Evolutionary conservation across 2,888 invertebrate species (phyloP).

Genomic region (Arctia plantaginis): DNA sequence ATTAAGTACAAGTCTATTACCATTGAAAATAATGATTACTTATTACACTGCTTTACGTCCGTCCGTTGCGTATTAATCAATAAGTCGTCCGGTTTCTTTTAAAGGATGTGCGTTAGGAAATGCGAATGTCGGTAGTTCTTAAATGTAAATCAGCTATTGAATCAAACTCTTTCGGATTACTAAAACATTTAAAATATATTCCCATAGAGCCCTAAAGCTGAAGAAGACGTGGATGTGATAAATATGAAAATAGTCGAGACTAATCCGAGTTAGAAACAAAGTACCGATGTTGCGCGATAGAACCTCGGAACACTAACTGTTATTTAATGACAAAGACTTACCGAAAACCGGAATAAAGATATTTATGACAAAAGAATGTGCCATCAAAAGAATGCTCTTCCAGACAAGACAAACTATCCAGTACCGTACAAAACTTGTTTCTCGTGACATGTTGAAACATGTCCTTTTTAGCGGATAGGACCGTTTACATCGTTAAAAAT

Average conservation of each 20-base stretch:
- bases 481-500: constrained; percentile 56
- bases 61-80: constrained; percentile 4
- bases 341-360: not conserved
- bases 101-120: constrained; percentile 17
- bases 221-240: not conserved
- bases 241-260: not conserved
- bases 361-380: not conserved
- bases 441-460: constrained; percentile 39
- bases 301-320: not conserved
- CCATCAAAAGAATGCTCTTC: constrained; percentile 10
- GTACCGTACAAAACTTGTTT: constrained; percentile 37
- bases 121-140: constrained; percentile 16
- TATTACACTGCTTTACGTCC: not conserved
- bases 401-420: constrained; percentile 24
- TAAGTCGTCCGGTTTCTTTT: constrained; percentile 13
- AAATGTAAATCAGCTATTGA: constrained; percentile 16
- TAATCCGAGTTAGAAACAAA: not conserved
- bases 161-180: constrained; percentile 9
- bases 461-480: constrained; percentile 53
- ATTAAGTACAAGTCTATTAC: not conserved
- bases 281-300: not conserved
- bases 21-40: not conserved
- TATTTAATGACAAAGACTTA: not conserved
- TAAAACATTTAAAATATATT: constrained; percentile 4
- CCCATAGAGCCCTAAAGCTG: not conserved